phyloP scores from a whole-genome alignment of 2,797 vertebrate genomes.

The Gila robusta region DNA sequence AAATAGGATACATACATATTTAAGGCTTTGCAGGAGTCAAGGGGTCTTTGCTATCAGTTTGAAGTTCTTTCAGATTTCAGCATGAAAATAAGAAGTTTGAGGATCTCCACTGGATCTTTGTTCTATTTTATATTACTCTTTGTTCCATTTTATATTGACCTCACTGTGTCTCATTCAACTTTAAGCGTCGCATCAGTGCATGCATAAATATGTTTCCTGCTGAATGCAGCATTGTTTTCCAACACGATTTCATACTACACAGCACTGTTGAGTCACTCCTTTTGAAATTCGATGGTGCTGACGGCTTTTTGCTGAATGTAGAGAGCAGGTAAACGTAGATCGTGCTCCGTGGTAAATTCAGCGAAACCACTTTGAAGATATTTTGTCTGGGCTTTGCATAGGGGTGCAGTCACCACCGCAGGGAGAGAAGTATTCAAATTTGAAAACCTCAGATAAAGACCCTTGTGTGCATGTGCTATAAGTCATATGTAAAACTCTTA shows the following conservation, averaged over 20 bases:
- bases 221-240: conserved; percentile 44
- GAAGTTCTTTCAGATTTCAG: conserved; percentile 31
- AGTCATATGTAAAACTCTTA: conserved; percentile 67
- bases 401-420: conserved; percentile 45
- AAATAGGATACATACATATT: conserved; percentile 50
- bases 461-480: conserved; percentile 64
- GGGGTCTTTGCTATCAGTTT: conserved; percentile 34
- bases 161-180: conserved; percentile 32
- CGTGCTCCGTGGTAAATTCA: conserved; percentile 28
- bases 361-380: conserved; percentile 34
- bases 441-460: conserved; percentile 56
- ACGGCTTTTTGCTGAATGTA: conserved; percentile 31
- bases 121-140: conserved; percentile 46
- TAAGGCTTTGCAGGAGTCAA: conserved; percentile 35
- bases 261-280: conserved; percentile 33
- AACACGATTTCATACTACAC: conserved; percentile 2
- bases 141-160: conserved; percentile 32
- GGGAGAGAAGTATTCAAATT: conserved; percentile 59
- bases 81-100: conserved; percentile 26
- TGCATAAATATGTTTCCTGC: conserved; percentile 38
- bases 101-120: conserved; percentile 5
- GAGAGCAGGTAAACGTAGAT: conserved; percentile 4
- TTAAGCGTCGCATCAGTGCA: conserved; percentile 4
- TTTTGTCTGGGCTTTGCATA: conserved; percentile 46
- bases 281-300: conserved; percentile 33